Percentiles rank a stretch among this genome's conserved stretches.
Conservation (phyloP, 2,888 invertebrate species). For the Cremastobaeus sp. region DNA sequence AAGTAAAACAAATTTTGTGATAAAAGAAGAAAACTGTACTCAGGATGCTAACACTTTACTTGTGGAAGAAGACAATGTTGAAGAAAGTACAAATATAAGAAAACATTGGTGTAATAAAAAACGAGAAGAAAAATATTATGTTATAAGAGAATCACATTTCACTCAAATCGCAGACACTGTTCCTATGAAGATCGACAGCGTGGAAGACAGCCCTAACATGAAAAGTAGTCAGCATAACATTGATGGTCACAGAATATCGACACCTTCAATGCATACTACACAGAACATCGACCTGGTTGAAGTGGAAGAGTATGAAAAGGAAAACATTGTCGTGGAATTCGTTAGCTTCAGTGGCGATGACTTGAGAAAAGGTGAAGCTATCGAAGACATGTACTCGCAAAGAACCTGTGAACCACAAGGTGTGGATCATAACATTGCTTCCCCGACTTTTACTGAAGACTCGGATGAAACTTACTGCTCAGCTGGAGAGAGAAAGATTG, state of each 20-base stretch:
- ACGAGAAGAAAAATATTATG: slow-evolving; percentile 6
- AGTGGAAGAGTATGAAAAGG: slow-evolving; percentile 28
- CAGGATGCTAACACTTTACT: too few relatives aligned
- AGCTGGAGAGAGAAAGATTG: neutral
- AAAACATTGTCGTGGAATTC: slow-evolving; percentile 12
- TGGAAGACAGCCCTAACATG: slow-evolving; percentile 6
- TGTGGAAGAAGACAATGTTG: too few relatives aligned
- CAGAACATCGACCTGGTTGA: slow-evolving; percentile 53
- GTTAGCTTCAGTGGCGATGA: slow-evolving; percentile 59
- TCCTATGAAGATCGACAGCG: slow-evolving; percentile 23
- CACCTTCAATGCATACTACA: neutral
- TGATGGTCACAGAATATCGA: neutral
- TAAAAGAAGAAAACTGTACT: too few relatives aligned
- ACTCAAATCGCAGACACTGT: slow-evolving; percentile 9
- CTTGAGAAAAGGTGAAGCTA: slow-evolving; percentile 50
- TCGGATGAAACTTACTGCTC: slow-evolving; percentile 41
- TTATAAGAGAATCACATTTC: slow-evolving; percentile 9
- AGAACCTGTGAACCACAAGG: neutral
- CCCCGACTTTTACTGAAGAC: neutral
- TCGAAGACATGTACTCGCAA: slow-evolving; percentile 63
- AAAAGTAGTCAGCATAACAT: neutral
- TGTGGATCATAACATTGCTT: neutral
- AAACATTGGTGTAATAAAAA: too few relatives aligned
- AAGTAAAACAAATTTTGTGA: too few relatives aligned
- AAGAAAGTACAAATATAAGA: too few relatives aligned